These are phyloP conservation scores for Plutomurus gul DNA, from an alignment of 1,140 invertebrate genomes.

Conservation along the genomic window DNA sequence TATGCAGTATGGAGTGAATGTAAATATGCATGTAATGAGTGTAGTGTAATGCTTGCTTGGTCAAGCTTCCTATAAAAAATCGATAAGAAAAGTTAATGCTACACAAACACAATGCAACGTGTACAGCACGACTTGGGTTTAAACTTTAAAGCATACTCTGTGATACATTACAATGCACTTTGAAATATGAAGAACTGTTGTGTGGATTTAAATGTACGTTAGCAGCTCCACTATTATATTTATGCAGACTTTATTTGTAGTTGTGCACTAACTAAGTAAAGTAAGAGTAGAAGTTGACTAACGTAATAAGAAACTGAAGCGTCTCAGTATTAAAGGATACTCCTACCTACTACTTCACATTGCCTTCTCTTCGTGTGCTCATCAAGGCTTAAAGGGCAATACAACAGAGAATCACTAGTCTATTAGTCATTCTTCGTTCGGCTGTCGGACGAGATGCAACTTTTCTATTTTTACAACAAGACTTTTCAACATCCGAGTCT, in stretches of 20 bases:
- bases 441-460: conserved; percentile 2
- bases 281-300: too few species aligned
- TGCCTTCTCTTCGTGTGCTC: neutral
- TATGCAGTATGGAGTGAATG: neutral
- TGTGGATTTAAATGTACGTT: too few species aligned
- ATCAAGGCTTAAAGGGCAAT: conserved; percentile 17
- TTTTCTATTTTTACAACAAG: neutral
- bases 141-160: too few species aligned
- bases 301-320: too few species aligned
- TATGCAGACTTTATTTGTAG: too few species aligned
- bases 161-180: too few species aligned
- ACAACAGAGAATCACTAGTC: neutral
- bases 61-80: neutral
- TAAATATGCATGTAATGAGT: neutral
- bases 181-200: too few species aligned
- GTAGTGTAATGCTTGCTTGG: neutral
- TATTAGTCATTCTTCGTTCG: neutral
- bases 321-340: too few species aligned
- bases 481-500: neutral
- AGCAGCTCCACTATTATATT: too few species aligned
- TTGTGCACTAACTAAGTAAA: too few species aligned
- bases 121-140: too few species aligned
- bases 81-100: neutral
- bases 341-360: neutral
- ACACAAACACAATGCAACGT: neutral